phyloP scores from a whole-genome alignment of 2,797 vertebrate species.

The Centroberyx gerrardi region DNA sequence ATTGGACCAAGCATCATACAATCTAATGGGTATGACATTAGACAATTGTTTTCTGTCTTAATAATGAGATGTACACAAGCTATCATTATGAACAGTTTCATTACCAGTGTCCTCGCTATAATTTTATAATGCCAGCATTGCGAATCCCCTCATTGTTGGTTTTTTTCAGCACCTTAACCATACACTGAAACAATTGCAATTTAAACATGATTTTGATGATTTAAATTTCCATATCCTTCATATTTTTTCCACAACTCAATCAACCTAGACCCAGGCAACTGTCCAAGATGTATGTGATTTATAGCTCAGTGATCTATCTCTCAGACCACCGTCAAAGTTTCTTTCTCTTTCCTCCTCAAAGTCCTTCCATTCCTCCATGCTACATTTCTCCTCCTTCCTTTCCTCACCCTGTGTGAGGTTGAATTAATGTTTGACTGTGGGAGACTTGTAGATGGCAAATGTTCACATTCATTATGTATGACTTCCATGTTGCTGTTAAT shows the following conservation, averaged over 20 bases:
- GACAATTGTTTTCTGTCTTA: conserved; percentile 28
- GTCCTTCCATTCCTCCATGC: conserved; percentile 56
- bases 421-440: conserved; percentile 84
- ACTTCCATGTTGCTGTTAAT: conserved; percentile 86
- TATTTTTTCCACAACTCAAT: conserved; percentile 27
- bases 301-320: conserved; percentile 7
- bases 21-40: conserved; percentile 37
- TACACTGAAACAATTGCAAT: not conserved
- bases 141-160: too few species aligned
- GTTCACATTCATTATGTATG: conserved; percentile 87
- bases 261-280: conserved; percentile 24
- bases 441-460: conserved; percentile 84
- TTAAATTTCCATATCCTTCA: not conserved
- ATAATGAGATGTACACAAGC: conserved; percentile 22
- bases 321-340: conserved; percentile 52
- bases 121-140: conserved; percentile 10
- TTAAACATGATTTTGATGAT: too few species aligned
- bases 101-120: conserved; percentile 11
- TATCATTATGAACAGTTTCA: conserved; percentile 7
- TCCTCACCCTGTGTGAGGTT: conserved; percentile 73
- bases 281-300: not conserved
- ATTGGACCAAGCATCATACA: conserved; percentile 24
- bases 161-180: not conserved
- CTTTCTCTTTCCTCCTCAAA: conserved; percentile 59
- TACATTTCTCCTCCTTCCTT: conserved; percentile 70